Evolutionary conservation across 2,888 invertebrate genomes (phyloP), one percentile per base, ranked within the genome.

Genomic region (Scaptomyza caliginosa): DNA sequence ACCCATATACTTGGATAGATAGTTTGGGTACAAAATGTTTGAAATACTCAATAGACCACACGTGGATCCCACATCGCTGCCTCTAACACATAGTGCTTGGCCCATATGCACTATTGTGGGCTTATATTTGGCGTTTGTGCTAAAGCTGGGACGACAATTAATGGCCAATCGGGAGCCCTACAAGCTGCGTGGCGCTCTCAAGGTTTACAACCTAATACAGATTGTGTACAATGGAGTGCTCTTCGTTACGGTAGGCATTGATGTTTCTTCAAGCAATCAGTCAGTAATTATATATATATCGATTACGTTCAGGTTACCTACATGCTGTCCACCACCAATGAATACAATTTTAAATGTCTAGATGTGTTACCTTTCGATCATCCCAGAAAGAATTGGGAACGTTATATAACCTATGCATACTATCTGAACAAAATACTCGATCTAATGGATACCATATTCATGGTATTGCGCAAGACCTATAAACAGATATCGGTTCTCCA

Each of bases 401-500:
- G 8, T 3, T 0, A 0, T 1, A 0, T 40, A 8, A 0, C 8
- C 23, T 56, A 56, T 30, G 54, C 23, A 11, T 58, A 45, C 26
- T 58, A 19, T n/a, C n/a, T 58, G 8, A 58, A 58, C 36, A 58
- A 54, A 16, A 16, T 58, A 13, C 21, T 54, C 28, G 58, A 58
- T 30, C 34, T 58, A 17, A 8, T 38, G 43, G 58, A 55, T 8
- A 58, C 58, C 2, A n/a, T 58, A 0, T 58, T 58, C 16, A 55
- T 55, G 21, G 42, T 54, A 16, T n/a, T 54, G 2, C 42, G 55
- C 21, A 55, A 58, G 38, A 58, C 50, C 28, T 59, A 80, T 8
- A 48, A 59, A 11, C 78, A 78, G 30, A 65, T 84, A 26, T 55
- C 78, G 4, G 24, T 40, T 4, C 62, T 78, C 16, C 78, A 78